Evolutionary conservation across 2,113 vertebrate genomes (phyloP).

Genomic region (Redunca redunca): DNA sequence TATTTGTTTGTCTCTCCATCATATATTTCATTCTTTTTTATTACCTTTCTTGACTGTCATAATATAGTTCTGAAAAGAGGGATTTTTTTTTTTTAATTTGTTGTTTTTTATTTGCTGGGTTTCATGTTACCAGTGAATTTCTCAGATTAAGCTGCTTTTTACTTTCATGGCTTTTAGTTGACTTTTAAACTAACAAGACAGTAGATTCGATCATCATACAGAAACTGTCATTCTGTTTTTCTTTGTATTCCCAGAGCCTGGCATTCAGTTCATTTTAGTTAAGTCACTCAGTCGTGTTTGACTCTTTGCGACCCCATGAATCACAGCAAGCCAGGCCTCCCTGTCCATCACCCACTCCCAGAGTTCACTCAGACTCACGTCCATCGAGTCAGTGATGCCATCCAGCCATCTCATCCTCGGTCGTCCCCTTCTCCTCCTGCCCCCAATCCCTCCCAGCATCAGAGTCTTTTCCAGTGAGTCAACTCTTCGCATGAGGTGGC

Average conservation of each 20-base stretch:
- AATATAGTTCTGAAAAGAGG: neutral
- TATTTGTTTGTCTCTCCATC: neutral
- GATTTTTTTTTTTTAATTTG: neutral
- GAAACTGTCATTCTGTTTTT: neutral
- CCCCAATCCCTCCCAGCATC: too few species aligned
- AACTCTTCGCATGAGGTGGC: too few species aligned
- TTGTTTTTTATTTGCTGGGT: neutral
- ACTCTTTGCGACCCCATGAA: too few species aligned
- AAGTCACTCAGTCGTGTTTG: accelerated
- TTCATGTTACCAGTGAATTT: neutral
- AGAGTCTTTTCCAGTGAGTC: too few species aligned
- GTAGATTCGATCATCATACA: neutral
- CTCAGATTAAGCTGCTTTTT: neutral
- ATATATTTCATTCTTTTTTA: neutral
- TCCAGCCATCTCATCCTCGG: too few species aligned
- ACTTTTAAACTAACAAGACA: neutral
- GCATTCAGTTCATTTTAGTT: neutral
- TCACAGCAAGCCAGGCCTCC: too few species aligned
- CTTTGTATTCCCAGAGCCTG: neutral
- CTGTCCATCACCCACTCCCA: too few species aligned
- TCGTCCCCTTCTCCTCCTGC: too few species aligned
- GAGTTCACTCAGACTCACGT: too few species aligned
- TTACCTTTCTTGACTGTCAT: neutral
- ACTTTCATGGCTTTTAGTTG: neutral
- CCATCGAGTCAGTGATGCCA: too few species aligned